A percentile compares a stretch with the other conserved stretches of the same genome.
Evolutionary conservation across 1,140 invertebrate genomes (phyloP).

Genomic region (Drosophila tsacasi): DNA sequence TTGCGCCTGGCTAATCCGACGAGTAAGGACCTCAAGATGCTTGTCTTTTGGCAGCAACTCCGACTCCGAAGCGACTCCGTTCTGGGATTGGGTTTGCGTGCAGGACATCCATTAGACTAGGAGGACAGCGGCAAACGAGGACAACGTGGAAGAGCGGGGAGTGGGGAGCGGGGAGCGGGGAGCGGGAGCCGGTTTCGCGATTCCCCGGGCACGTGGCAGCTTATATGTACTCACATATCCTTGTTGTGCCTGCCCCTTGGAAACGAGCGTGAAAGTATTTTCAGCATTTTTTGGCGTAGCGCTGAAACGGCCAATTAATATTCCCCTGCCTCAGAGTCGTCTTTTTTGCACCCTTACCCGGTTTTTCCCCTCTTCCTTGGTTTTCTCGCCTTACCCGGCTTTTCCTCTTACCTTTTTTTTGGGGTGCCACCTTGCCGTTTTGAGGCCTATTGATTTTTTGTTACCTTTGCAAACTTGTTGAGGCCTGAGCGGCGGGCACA

Average conservation of each 20-base stretch:
- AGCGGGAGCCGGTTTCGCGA: not conserved
- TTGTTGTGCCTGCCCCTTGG: slow-evolving; percentile 50
- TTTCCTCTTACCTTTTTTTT: not conserved
- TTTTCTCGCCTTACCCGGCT: not conserved
- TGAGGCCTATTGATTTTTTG: slow-evolving; percentile 71
- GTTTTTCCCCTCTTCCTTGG: not conserved
- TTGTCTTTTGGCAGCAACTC: slow-evolving; percentile 59
- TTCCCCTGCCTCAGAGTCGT: slow-evolving; percentile 22
- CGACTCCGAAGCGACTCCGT: slow-evolving; percentile 11
- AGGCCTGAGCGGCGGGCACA: slow-evolving; percentile 35
- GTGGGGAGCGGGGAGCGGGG: not conserved
- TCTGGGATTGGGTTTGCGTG: slow-evolving; percentile 53
- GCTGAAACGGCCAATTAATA: slow-evolving; percentile 76
- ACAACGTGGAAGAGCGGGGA: too few relatives aligned
- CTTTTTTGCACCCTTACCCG: not conserved
- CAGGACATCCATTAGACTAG: slow-evolving; percentile 60
- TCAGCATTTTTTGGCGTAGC: slow-evolving; percentile 68
- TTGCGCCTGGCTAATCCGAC: slow-evolving; percentile 52
- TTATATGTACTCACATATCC: slow-evolving; percentile 56
- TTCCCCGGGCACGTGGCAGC: slow-evolving; percentile 56
- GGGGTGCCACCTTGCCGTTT: slow-evolving; percentile 1
- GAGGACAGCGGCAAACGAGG: slow-evolving; percentile 50
- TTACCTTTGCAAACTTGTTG: slow-evolving; percentile 66
- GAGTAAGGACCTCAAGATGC: slow-evolving; percentile 71
- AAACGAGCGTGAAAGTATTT: slow-evolving; percentile 82